A percentile compares a stretch with the other conserved stretches of the same genome.
phyloP scores from a whole-genome alignment of 92 coral and sea anemone genomes.

The Meandrina meandrites region DNA sequence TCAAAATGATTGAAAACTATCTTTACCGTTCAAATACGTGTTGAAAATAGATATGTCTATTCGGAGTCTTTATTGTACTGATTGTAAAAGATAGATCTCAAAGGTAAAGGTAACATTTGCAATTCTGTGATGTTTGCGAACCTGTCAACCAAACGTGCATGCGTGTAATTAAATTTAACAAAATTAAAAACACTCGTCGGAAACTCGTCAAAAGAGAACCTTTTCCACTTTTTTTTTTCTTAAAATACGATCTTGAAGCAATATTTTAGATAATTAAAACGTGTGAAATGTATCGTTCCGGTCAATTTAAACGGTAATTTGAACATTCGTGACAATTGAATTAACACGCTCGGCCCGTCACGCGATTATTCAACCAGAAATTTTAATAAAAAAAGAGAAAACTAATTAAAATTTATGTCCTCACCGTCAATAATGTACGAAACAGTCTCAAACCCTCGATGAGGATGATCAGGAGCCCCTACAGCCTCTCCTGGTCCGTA shows the following conservation, averaged over 20 bases:
- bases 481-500: constrained; percentile 83
- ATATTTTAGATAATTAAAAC: neutral
- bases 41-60: no score
- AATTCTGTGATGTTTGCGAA: neutral
- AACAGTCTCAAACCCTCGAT: constrained; percentile 85
- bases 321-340: neutral
- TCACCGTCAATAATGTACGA: constrained; percentile 81
- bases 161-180: neutral
- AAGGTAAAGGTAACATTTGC: neutral
- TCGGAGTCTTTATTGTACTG: neutral
- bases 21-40: no score
- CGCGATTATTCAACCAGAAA: neutral
- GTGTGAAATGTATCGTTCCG: no score
- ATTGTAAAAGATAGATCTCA: neutral
- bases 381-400: neutral
- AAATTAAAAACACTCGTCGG: neutral
- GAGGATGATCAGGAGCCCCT: constrained; percentile 89
- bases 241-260: neutral
- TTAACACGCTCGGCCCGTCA: neutral
- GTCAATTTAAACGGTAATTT: neutral
- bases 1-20: no score
- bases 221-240: neutral
- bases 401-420: neutral
- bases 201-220: neutral
- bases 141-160: neutral